phyloP scores from a whole-genome alignment of 92 coral and sea anemone genomes.

The Parazoanthus darwini region DNA sequence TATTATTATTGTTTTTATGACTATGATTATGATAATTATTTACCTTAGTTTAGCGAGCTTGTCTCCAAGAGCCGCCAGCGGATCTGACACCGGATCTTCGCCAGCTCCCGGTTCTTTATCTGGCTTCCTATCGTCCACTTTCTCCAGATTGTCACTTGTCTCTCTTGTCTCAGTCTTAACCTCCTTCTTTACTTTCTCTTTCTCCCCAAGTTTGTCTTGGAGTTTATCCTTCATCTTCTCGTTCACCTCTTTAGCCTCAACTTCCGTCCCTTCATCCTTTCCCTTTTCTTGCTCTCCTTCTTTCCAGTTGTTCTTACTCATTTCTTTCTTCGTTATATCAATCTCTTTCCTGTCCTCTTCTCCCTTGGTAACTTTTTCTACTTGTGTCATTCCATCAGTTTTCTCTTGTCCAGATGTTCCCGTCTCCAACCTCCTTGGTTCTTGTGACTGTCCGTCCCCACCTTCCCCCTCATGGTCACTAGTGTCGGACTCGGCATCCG shows the following conservation, averaged over 20 bases:
- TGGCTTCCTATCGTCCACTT: neutral
- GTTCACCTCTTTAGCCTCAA: neutral
- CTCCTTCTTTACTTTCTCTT: neutral
- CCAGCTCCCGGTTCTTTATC: conserved; percentile 9
- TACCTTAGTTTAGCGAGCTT: conserved; percentile 77
- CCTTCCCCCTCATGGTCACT: neutral
- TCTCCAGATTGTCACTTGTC: conserved; percentile 18
- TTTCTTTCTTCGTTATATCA: neutral
- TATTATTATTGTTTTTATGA: neutral
- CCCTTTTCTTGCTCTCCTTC: conserved; percentile 13
- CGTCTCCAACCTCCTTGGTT: neutral
- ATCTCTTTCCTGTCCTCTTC: conserved; percentile 41
- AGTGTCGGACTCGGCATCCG: conserved; percentile 28
- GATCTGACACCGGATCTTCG: conserved; percentile 64
- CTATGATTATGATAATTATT: no score
- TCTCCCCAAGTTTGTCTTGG: conserved; percentile 4
- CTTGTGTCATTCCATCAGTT: neutral
- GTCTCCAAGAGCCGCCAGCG: conserved; percentile 73
- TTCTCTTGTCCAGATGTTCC: neutral
- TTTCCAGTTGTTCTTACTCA: neutral
- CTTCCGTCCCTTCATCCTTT: neutral
- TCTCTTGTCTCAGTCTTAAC: neutral
- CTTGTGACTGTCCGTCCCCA: conserved; percentile 19
- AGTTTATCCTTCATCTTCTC: conserved; percentile 45
- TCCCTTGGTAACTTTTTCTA: conserved; percentile 14